These are phyloP conservation scores for Anthrax anthrax DNA, from an alignment of 2,888 invertebrate species.

Conservation along the genomic window DNA sequence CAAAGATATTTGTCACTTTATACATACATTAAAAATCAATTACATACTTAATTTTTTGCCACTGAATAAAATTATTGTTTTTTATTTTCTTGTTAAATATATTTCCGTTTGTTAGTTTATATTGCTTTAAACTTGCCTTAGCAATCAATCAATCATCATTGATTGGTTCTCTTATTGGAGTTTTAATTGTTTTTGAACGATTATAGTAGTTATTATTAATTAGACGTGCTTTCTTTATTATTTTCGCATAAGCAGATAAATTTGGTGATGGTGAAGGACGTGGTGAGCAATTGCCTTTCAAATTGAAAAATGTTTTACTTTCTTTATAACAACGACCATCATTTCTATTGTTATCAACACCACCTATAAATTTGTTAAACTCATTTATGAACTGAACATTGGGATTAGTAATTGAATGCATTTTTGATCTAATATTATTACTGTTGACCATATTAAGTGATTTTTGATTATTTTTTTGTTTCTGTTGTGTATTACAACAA, in stretches of 20 bases:
- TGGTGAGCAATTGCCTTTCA: neutral
- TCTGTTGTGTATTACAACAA: neutral
- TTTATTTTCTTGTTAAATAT: too few species aligned
- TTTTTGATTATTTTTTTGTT: neutral
- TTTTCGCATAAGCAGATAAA: neutral
- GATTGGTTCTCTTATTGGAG: neutral
- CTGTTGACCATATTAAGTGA: neutral
- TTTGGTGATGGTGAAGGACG: neutral
- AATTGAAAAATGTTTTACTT: neutral
- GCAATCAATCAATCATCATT: too few species aligned
- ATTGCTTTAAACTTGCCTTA: too few species aligned
- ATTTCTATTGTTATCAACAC: neutral
- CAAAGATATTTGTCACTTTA: too few species aligned
- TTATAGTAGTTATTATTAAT: neutral
- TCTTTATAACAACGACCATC: neutral
- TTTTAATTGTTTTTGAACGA: neutral
- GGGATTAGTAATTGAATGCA: neutral
- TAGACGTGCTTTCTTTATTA: neutral
- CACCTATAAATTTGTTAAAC: neutral
- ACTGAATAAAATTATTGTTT: too few species aligned
- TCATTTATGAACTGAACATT: neutral
- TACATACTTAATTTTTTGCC: too few species aligned
- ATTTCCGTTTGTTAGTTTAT: too few species aligned
- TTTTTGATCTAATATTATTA: neutral
- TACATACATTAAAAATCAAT: too few species aligned